These are phyloP conservation scores for Gymnocephalus cernua DNA, from an alignment of 2,113 vertebrate genomes.

Conservation along the genomic window DNA sequence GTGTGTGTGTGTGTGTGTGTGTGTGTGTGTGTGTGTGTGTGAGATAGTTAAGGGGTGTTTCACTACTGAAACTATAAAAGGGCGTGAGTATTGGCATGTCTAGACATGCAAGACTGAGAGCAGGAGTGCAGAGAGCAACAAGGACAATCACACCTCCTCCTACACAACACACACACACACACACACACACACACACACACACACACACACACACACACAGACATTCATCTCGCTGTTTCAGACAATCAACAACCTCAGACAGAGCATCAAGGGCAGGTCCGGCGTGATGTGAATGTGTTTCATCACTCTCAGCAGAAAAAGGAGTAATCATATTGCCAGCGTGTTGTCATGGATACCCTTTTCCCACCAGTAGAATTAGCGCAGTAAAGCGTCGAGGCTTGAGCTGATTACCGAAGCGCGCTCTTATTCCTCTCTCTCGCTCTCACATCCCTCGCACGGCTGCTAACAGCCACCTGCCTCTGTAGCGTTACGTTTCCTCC, in stretches of 20 bases:
- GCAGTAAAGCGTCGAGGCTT: conserved; percentile 66
- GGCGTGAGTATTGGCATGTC: conserved; percentile 66
- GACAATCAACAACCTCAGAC: conserved; percentile 69
- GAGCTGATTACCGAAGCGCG: conserved; percentile 62
- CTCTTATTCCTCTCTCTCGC: conserved; percentile 36
- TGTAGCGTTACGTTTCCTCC: conserved; percentile 57
- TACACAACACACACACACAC: conserved; percentile 6
- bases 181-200: conserved; percentile 15
- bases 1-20: neutral
- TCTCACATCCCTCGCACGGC: conserved; percentile 57
- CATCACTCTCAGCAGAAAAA: conserved; percentile 55
- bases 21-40: conserved; percentile 19
- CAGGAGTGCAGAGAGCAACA: conserved; percentile 46
- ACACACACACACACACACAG: conserved; percentile 8
- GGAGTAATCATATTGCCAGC: conserved; percentile 69
- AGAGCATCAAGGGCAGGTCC: conserved; percentile 66
- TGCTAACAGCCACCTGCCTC: conserved; percentile 64
- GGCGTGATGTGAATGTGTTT: conserved; percentile 69
- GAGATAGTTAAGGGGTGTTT: conserved; percentile 58
- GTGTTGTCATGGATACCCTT: conserved; percentile 81
- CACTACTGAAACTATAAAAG: conserved; percentile 60
- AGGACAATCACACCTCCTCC: conserved; percentile 59
- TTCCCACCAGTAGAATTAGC: conserved; percentile 71
- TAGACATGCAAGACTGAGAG: conserved; percentile 64
- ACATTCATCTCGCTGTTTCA: conserved; percentile 33